phyloP scores from a whole-genome alignment of 2,113 vertebrate genomes.

The Etheostoma spectabile region DNA sequence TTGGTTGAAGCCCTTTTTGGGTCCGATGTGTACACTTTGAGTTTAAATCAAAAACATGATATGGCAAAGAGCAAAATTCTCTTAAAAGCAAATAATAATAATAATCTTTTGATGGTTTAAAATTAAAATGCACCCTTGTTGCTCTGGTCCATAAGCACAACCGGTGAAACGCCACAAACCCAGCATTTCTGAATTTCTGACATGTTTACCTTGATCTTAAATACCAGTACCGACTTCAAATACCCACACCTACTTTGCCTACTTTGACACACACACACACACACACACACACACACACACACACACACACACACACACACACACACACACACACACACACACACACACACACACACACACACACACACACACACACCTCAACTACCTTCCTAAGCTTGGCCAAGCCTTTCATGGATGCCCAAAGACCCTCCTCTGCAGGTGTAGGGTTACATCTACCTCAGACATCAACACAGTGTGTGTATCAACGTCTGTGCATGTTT shows the following conservation, averaged over 20 bases:
- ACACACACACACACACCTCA: slow-evolving; percentile 26
- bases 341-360: slow-evolving; percentile 26
- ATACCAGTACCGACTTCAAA: slow-evolving; percentile 50
- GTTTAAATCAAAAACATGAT: background rate
- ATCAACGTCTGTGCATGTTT: slow-evolving; percentile 20
- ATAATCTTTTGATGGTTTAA: background rate
- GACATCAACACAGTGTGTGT: slow-evolving; percentile 60
- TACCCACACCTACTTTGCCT: slow-evolving; percentile 45
- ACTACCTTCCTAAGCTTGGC: slow-evolving; percentile 50
- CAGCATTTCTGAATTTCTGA: slow-evolving; percentile 12
- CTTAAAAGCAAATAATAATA: slow-evolving; percentile 6
- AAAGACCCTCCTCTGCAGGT: slow-evolving; percentile 74
- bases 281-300: slow-evolving; percentile 12
- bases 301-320: slow-evolving; percentile 5
- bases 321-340: slow-evolving; percentile 13
- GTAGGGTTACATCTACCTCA: slow-evolving; percentile 68
- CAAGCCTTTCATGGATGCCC: slow-evolving; percentile 61
- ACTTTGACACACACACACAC: slow-evolving; percentile 35
- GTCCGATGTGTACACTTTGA: background rate
- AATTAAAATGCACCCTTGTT: background rate
- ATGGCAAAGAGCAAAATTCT: background rate
- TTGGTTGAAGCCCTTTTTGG: background rate
- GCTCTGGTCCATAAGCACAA: background rate
- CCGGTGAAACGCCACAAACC: slow-evolving; percentile 25
- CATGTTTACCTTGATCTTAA: slow-evolving; percentile 49